Evolutionary conservation across 2,888 invertebrate species (phyloP).

Genomic region (Drosophila kambysellisi): DNA sequence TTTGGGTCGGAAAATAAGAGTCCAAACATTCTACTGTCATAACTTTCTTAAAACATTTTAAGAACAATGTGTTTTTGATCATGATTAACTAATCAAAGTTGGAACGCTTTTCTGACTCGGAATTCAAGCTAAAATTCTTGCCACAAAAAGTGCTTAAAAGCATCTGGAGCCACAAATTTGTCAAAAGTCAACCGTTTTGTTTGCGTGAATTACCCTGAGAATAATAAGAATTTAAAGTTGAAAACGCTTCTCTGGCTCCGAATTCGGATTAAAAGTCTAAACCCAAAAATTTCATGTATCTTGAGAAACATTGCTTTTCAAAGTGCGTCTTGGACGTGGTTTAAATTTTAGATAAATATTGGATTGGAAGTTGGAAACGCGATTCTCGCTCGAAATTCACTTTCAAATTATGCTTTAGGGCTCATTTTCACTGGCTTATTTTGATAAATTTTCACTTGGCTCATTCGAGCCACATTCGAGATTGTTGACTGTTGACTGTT

Average conservation of each 20-base stretch:
- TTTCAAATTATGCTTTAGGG: background rate
- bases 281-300: background rate
- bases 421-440: background rate
- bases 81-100: too few species aligned
- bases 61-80: too few species aligned
- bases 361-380: too few species aligned
- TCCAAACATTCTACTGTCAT: too few species aligned
- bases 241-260: background rate
- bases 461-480: background rate
- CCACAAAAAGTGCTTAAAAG: background rate
- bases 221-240: background rate
- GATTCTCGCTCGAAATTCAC: background rate
- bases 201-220: background rate
- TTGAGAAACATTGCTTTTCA: background rate
- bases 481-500: background rate
- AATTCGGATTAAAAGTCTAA: background rate
- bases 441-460: background rate
- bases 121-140: background rate
- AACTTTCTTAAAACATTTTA: too few species aligned
- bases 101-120: background rate
- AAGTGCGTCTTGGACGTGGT: background rate
- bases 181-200: background rate
- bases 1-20: too few species aligned
- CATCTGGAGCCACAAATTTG: background rate
- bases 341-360: background rate